phyloP scores from a whole-genome alignment of 2,113 vertebrate species.

The Callaeas wilsoni region DNA sequence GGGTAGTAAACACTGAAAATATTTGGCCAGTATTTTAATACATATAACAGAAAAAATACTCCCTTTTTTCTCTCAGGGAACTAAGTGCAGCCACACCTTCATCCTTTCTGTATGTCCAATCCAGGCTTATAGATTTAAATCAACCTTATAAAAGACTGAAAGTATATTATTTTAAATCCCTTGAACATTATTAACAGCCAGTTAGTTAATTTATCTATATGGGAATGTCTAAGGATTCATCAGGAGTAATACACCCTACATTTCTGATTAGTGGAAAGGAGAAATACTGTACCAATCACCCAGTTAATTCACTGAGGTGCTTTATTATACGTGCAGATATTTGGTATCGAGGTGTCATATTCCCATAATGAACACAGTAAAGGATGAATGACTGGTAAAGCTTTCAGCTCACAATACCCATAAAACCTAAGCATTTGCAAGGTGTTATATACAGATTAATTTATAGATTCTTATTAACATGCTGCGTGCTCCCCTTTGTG shows the following conservation, averaged over 20 bases:
- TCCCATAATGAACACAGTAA: conserved; percentile 68
- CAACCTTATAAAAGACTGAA: conserved; percentile 11
- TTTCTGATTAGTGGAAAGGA: conserved; percentile 58
- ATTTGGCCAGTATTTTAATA: background rate
- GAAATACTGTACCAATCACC: conserved; percentile 49
- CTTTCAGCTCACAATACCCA: conserved; percentile 53
- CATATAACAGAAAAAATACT: background rate
- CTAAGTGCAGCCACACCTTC: background rate
- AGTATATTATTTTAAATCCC: conserved; percentile 34
- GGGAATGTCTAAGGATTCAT: conserved; percentile 46
- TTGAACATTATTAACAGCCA: conserved; percentile 47
- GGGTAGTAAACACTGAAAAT: background rate
- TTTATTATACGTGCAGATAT: conserved; percentile 53
- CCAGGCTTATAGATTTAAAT: background rate
- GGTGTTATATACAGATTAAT: conserved; percentile 61
- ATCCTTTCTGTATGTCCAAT: background rate
- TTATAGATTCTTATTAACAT: conserved; percentile 58
- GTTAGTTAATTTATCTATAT: conserved; percentile 56
- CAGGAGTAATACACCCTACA: conserved; percentile 30
- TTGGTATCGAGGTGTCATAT: conserved; percentile 48
- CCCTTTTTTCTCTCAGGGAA: background rate
- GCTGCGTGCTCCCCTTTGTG: background rate
- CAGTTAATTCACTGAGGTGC: conserved; percentile 60
- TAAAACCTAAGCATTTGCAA: conserved; percentile 61
- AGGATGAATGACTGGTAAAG: conserved; percentile 54